Base-by-base conservation (phyloP, 2,888 invertebrate species). In the Andrena chrysosceles region DNA sequence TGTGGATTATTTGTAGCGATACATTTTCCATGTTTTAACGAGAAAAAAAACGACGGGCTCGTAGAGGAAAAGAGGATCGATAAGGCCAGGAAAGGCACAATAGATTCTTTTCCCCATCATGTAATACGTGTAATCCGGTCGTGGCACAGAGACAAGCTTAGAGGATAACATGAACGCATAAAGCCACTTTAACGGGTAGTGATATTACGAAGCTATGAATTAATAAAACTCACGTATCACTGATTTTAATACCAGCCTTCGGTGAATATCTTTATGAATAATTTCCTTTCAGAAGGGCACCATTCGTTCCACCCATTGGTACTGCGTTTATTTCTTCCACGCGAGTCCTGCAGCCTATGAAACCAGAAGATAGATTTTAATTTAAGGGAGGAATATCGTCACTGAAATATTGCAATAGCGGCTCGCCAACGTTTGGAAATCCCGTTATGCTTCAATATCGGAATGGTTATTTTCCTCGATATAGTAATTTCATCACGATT, bases 221-320 rank as follows among this genome's bases (percentile, higher is more conserved):
- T 73, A 73, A 73, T 73, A 29, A 73, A 66, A 29, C 54, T 31
- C 52, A 23, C 52, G 63, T 63, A 31, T 54, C 20, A 16, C 20
- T 6, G 33, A 54, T 52, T 67, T 67, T 7, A 16, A 13, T 52
- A 52, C 6, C 52, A 20, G 52, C 20, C 52, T 52, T 8, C 52
- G 52, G 16, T 52, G 23, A 10, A 54, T 33, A 54, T 56, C 5
- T 35, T 23, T 23, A 16, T 69, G 5, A 23, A 33, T 67, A 13
- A 67, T 31, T 52, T 33, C 7, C 52, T 4, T 23, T 23, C 54
- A 20, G 52, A 31, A 3, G 6, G 13, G 1, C 13, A 23, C 54
- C 7, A 33, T 33, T 54, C 20, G 16, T 56, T 26, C 52, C 52
- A 20, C 8, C 8, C 20, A 20, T 20, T 52, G 8, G 3, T 54